Evolutionary conservation across 2,113 vertebrate genomes (phyloP).

Genomic region (Uria lomvia): DNA sequence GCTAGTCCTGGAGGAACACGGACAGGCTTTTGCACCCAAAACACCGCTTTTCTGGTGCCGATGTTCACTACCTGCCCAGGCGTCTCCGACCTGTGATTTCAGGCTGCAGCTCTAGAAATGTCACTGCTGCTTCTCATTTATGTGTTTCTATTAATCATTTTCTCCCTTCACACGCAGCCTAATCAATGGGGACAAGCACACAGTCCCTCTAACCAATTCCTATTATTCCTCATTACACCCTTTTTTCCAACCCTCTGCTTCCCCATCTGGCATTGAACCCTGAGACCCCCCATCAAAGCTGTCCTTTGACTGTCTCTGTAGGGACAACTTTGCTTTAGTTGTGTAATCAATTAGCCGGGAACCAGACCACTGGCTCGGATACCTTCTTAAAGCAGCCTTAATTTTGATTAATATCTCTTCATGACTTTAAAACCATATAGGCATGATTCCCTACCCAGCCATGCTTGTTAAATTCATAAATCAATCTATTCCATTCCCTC

Average conservation of each 20-base stretch:
- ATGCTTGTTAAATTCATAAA: conserved; percentile 70
- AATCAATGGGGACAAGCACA: conserved; percentile 57
- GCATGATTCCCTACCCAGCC: conserved; percentile 46
- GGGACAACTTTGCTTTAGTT: conserved; percentile 17
- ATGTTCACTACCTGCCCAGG: neutral
- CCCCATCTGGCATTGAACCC: conserved; percentile 59
- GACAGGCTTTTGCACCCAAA: neutral
- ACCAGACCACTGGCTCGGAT: conserved; percentile 33
- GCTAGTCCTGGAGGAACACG: fast-evolving
- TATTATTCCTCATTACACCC: conserved; percentile 69
- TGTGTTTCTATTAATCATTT: neutral
- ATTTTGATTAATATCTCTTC: conserved; percentile 75
- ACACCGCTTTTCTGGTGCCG: neutral
- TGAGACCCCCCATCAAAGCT: conserved; percentile 51
- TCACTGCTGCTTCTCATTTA: neutral
- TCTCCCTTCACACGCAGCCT: conserved; percentile 7
- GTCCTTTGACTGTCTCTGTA: conserved; percentile 35
- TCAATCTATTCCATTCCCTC: conserved; percentile 66
- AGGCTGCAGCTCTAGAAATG: neutral
- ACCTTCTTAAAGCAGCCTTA: conserved; percentile 54
- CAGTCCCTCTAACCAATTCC: conserved; percentile 50
- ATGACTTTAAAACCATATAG: conserved; percentile 52
- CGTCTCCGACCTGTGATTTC: neutral
- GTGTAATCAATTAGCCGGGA: conserved; percentile 61
- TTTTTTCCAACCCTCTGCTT: conserved; percentile 59